Evolutionary conservation across 2,113 vertebrate genomes (phyloP).

Genomic region (Carollia perspicillata): DNA sequence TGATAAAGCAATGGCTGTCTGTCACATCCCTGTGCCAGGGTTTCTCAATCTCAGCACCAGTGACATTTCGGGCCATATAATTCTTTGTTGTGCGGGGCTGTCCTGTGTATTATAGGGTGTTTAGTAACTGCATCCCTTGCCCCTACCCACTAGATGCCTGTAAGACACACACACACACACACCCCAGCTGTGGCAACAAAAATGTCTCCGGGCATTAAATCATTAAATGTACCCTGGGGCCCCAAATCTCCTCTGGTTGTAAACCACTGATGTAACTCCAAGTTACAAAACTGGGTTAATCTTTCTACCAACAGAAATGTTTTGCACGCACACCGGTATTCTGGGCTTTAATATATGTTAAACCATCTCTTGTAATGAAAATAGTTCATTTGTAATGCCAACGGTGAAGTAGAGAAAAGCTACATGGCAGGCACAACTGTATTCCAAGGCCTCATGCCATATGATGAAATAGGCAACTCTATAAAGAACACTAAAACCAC

Average conservation of each 20-base stretch:
- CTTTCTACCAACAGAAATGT: not conserved
- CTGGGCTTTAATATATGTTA: not conserved
- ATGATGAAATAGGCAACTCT: not conserved
- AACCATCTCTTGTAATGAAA: not conserved
- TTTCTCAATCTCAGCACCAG: not conserved
- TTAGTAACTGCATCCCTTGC: not conserved
- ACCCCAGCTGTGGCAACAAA: not conserved
- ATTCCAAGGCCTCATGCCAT: not conserved
- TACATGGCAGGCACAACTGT: not conserved
- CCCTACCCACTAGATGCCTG: not conserved
- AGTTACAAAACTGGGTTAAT: constrained; percentile 2
- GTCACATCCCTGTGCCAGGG: not conserved
- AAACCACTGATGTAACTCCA: not conserved
- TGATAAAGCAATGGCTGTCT: not conserved
- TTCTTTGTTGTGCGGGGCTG: not conserved
- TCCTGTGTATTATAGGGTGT: not conserved
- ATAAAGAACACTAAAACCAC: not conserved
- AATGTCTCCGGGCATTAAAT: not conserved
- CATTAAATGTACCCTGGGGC: not conserved
- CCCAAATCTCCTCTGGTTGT: not conserved
- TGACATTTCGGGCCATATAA: not conserved
- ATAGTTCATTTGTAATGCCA: not conserved
- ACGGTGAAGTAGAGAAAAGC: not conserved
- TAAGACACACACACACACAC: not conserved
- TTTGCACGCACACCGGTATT: not conserved